Percentiles rank a stretch among this genome's conserved stretches.
Evolutionary conservation across 2,113 vertebrate genomes (phyloP).

Genomic region (Ceyx margarethae): DNA sequence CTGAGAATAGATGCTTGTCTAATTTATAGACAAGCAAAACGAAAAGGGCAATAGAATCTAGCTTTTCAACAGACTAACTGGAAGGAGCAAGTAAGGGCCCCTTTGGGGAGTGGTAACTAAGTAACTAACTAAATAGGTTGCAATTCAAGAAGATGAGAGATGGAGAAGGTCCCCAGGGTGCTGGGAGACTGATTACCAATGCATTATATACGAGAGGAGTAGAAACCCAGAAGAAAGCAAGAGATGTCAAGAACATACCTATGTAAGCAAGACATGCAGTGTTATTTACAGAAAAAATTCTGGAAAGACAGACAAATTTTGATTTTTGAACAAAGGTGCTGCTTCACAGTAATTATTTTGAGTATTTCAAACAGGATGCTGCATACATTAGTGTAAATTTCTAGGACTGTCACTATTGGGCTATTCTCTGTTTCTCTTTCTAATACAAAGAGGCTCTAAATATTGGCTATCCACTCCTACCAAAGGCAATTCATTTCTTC

Average conservation of each 20-base stretch:
- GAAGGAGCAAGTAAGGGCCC: conserved; percentile 3
- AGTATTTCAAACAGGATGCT: background rate
- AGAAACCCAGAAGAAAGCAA: conserved; percentile 9
- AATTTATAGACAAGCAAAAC: background rate
- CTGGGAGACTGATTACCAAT: conserved; percentile 20
- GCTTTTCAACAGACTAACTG: conserved; percentile 14
- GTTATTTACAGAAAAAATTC: background rate
- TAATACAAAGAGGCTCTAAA: background rate
- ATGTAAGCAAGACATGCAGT: background rate
- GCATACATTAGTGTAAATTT: background rate
- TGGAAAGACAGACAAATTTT: background rate
- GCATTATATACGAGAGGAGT: background rate
- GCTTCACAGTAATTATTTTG: background rate
- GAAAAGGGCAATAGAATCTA: background rate
- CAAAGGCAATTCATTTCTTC: background rate
- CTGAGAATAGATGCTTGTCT: background rate
- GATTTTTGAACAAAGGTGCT: background rate
- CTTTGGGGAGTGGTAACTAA: conserved; percentile 60
- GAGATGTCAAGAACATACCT: background rate
- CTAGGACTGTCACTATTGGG: background rate
- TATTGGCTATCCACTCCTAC: background rate
- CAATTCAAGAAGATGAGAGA: conserved; percentile 55
- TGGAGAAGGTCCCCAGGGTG: conserved; percentile 5
- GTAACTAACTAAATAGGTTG: conserved; percentile 64
- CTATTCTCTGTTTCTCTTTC: background rate